Percentiles rank a stretch among this genome's conserved stretches.
Conservation (phyloP, 2,113 vertebrate genomes). For the Chionomys nivalis region DNA sequence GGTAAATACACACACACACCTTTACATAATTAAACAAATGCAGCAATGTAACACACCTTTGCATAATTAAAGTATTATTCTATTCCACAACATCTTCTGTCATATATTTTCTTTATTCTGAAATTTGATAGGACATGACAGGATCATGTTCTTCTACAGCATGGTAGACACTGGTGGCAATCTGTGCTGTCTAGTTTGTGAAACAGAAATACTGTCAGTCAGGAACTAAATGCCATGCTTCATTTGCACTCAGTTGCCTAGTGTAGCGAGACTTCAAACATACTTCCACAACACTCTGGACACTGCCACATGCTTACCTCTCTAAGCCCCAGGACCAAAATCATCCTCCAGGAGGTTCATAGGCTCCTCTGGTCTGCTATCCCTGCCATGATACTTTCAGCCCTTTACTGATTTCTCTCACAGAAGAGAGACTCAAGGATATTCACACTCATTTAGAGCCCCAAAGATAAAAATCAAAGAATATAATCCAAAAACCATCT, state of each 20-base stretch:
- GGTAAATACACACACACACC: no score
- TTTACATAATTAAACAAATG: not conserved
- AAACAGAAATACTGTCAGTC: constrained; percentile 11
- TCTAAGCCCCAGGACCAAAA: constrained; percentile 4
- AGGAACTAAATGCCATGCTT: not conserved
- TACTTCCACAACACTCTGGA: not conserved
- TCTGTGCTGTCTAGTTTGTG: not conserved
- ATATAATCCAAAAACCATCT: constrained; percentile 9
- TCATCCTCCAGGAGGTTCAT: not conserved
- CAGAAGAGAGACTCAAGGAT: not conserved
- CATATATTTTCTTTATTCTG: not conserved
- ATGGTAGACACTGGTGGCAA: not conserved
- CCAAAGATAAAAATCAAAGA: not conserved
- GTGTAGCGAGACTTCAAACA: no score
- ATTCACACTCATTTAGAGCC: constrained; percentile 24
- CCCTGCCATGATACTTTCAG: not conserved
- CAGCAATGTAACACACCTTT: not conserved
- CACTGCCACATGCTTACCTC: not conserved
- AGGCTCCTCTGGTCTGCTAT: not conserved
- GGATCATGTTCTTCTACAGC: not conserved
- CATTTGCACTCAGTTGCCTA: not conserved
- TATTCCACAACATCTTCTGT: not conserved
- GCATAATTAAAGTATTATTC: not conserved
- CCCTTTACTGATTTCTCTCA: not conserved
- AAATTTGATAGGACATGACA: not conserved